phyloP scores from a whole-genome alignment of 2,113 vertebrate species.

The Bungarus multicinctus region DNA sequence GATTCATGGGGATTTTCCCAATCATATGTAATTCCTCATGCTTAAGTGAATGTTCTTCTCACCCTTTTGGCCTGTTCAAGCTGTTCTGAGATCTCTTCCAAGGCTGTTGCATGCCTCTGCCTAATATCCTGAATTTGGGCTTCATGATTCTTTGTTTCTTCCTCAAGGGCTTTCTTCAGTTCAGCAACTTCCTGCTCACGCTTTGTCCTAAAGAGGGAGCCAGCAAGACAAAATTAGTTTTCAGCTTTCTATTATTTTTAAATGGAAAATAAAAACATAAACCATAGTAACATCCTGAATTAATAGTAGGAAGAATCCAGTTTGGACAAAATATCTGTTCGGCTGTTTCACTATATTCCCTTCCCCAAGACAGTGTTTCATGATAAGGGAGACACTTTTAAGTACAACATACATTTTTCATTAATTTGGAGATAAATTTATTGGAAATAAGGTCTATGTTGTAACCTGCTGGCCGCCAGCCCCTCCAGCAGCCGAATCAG shows the following conservation, averaged over 20 bases:
- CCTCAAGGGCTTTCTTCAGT: constrained; percentile 95
- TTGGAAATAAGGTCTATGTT: not conserved
- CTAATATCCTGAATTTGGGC: constrained; percentile 96
- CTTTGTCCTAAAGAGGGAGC: constrained; percentile 77
- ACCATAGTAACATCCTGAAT: not conserved
- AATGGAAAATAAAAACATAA: not conserved
- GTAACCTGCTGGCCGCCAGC: no score
- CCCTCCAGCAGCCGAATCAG: no score
- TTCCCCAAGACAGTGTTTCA: not conserved
- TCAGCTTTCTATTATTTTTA: not conserved
- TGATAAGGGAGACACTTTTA: not conserved
- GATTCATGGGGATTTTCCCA: no score
- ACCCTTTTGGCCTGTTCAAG: constrained; percentile 97
- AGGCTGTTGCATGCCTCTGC: constrained; percentile 82
- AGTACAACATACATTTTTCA: not conserved
- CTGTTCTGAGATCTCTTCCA: constrained; percentile 94
- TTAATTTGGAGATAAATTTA: not conserved
- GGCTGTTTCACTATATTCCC: not conserved
- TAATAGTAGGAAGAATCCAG: not conserved
- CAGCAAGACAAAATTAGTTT: not conserved
- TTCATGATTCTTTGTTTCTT: constrained; percentile 93
- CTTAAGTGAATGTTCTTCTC: constrained; percentile 34
- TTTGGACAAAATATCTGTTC: not conserved
- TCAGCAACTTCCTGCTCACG: constrained; percentile 96
- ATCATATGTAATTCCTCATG: not conserved